These are phyloP conservation scores for Cyclophora albipunctata DNA, from an alignment of 2,888 invertebrate genomes.

Conservation along the genomic window DNA sequence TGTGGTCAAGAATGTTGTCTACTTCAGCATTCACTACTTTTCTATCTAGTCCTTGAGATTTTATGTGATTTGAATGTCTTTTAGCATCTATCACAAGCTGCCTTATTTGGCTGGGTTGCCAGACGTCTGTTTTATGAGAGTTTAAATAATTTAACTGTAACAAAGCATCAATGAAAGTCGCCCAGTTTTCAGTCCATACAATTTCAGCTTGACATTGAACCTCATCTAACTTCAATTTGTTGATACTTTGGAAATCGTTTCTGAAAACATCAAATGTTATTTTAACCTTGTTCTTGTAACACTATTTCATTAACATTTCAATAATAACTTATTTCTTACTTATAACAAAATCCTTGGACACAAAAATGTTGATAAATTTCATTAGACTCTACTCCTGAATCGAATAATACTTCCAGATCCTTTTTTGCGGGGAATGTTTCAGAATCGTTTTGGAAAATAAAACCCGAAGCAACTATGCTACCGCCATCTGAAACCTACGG, in stretches of 20 bases:
- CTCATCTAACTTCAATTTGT: conserved; percentile 3
- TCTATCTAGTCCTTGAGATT: conserved; percentile 9
- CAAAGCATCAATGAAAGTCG: conserved; percentile 86
- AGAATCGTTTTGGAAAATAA: too few species aligned
- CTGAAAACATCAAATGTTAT: conserved; percentile 22
- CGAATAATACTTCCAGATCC: too few species aligned
- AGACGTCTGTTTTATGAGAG: conserved; percentile 73
- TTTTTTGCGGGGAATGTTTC: too few species aligned
- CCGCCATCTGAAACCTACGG: too few species aligned
- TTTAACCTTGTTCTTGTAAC: neutral
- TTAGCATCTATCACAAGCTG: conserved; percentile 31
- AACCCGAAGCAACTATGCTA: too few species aligned
- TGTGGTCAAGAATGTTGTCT: conserved; percentile 18
- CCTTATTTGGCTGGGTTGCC: conserved; percentile 72
- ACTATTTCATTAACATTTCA: neutral
- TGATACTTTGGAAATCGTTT: conserved; percentile 36
- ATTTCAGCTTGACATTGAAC: conserved; percentile 41
- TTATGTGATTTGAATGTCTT: conserved; percentile 19
- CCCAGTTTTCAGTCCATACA: conserved; percentile 85
- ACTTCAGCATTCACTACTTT: conserved; percentile 21
- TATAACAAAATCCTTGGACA: conserved; percentile 32
- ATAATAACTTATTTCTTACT: conserved; percentile 21
- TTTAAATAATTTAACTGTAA: conserved; percentile 84
- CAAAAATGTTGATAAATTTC: conserved; percentile 35
- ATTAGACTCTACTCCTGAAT: conserved; percentile 10